These are phyloP conservation scores for Coleophora deauratella DNA, from an alignment of 2,888 invertebrate genomes.

Conservation along the genomic window DNA sequence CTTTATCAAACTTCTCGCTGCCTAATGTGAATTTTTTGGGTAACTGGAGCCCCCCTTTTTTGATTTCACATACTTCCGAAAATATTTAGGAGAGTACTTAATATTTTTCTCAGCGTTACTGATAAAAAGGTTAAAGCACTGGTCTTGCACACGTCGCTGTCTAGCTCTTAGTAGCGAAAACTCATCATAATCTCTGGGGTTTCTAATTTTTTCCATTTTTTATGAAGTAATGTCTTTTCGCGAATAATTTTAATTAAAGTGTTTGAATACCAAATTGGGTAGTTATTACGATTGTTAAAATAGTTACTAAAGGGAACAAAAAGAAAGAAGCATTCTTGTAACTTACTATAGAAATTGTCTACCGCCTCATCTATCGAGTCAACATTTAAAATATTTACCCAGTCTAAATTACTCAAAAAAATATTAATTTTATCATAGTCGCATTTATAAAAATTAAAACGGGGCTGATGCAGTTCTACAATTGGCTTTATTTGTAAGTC, in stretches of 20 bases:
- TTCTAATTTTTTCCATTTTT: too few relatives aligned
- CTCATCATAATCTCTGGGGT: too few relatives aligned
- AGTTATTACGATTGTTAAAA: background rate
- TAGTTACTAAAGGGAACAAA: background rate
- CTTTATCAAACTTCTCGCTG: too few relatives aligned
- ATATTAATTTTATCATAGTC: conserved; percentile 3
- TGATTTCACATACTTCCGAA: conserved; percentile 1
- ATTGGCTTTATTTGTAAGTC: background rate
- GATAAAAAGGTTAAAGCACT: too few relatives aligned
- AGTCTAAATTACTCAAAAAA: conserved; percentile 2
- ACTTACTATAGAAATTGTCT: background rate
- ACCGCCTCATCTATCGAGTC: background rate
- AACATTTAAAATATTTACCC: background rate
- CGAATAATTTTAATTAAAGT: background rate
- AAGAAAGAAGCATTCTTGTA: background rate
- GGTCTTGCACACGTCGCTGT: background rate
- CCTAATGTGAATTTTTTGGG: too few relatives aligned
- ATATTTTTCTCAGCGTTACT: too few relatives aligned
- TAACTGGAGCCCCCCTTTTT: too few relatives aligned
- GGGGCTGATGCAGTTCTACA: background rate
- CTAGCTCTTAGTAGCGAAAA: conserved; percentile 1
- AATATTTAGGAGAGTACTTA: background rate
- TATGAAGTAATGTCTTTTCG: background rate
- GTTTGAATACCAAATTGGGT: too few relatives aligned
- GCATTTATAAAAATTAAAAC: conserved; percentile 3